A percentile compares a stretch with the other conserved stretches of the same genome.
Evolutionary conservation across 2,113 vertebrate genomes (phyloP).

Genomic region (Petaurus breviceps): DNA sequence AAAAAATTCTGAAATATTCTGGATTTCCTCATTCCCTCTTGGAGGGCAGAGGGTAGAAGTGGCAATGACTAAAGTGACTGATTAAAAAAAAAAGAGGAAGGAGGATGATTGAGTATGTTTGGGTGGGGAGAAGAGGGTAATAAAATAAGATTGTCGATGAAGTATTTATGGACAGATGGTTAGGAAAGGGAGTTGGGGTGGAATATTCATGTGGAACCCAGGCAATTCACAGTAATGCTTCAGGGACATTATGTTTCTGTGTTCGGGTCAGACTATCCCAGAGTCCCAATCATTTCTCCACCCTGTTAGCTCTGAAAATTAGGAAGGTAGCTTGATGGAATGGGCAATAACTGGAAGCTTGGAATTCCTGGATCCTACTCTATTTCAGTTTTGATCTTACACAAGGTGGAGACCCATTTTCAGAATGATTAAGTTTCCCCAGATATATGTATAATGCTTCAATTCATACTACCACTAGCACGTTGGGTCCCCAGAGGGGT

Average conservation of each 20-base stretch:
- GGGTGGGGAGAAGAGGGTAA: neutral
- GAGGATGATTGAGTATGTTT: neutral
- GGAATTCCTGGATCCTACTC: neutral
- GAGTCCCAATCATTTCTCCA: neutral
- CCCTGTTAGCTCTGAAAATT: neutral
- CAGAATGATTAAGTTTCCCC: neutral
- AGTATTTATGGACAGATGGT: neutral
- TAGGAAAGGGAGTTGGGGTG: neutral
- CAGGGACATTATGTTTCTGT: neutral
- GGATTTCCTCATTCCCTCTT: neutral
- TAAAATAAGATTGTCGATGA: neutral
- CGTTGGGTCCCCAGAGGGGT: neutral
- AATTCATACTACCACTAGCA: neutral
- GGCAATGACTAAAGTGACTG: neutral
- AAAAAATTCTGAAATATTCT: neutral
- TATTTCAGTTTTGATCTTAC: neutral
- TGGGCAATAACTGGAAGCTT: neutral
- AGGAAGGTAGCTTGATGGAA: neutral
- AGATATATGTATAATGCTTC: neutral
- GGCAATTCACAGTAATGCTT: neutral
- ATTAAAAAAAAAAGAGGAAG: neutral
- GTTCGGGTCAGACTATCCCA: neutral
- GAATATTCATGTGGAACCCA: neutral
- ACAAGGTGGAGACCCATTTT: neutral
- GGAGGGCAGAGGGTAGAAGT: neutral